Evolutionary conservation across 2,113 vertebrate species (phyloP).

Genomic region (Grallaria varia): DNA sequence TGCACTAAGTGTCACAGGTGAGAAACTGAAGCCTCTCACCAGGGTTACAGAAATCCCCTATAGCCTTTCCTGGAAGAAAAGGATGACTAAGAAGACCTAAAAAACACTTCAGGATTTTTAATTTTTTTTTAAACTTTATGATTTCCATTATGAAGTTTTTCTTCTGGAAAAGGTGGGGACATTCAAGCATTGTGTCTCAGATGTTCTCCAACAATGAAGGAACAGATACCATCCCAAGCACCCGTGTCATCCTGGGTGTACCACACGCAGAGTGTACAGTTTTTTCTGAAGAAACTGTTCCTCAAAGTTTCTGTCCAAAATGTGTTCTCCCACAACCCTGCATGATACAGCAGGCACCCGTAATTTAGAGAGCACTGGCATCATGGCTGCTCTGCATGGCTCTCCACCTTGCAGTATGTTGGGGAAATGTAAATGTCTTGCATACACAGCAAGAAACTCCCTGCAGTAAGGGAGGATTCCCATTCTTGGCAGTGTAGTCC

Average conservation of each 20-base stretch:
- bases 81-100: not conserved
- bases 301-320: not conserved
- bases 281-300: not conserved
- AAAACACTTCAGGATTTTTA: accelerated
- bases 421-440: accelerated
- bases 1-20: not conserved
- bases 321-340: not conserved
- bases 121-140: not conserved
- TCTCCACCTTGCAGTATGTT: not conserved
- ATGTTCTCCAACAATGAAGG: not conserved
- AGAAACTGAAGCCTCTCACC: not conserved
- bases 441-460: not conserved
- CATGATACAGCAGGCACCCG: not conserved
- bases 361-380: not conserved
- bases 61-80: not conserved
- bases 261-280: not conserved
- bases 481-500: not conserved
- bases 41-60: not conserved
- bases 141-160: not conserved
- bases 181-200: not conserved
- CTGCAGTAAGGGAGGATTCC: not conserved
- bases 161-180: not conserved
- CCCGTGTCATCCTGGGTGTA: not conserved
- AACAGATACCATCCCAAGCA: not conserved
- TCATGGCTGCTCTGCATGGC: not conserved